Percentiles rank a stretch among this genome's conserved stretches.
Evolutionary conservation across 2,888 invertebrate genomes (phyloP).

Genomic region (Epistrophella euchroma): DNA sequence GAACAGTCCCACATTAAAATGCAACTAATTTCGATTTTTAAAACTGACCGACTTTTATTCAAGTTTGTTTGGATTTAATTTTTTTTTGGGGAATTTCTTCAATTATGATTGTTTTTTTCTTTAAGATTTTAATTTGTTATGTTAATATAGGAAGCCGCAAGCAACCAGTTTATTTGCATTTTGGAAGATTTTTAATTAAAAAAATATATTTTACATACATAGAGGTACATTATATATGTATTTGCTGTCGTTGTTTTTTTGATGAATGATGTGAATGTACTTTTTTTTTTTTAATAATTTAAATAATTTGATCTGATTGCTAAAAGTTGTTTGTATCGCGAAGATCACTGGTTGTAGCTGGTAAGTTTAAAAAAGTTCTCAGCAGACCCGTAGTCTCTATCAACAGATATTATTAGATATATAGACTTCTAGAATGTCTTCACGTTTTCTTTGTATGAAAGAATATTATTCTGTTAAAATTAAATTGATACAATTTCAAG

Average conservation of each 20-base stretch:
- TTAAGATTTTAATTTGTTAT: background rate
- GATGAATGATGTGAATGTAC: background rate
- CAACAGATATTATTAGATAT: no score
- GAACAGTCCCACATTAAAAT: background rate
- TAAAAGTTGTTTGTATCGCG: no score
- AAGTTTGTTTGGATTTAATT: background rate
- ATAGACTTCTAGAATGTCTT: no score
- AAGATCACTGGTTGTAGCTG: no score
- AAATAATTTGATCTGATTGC: no score
- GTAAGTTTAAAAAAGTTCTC: no score
- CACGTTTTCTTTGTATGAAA: no score
- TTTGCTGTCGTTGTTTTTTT: background rate
- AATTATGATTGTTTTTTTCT: background rate
- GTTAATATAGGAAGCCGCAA: background rate
- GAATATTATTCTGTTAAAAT: no score
- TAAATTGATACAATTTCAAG: no score
- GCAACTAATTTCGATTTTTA: background rate
- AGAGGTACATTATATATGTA: no score
- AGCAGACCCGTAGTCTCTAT: no score
- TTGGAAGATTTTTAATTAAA: slow-evolving; percentile 1
- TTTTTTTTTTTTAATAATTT: background rate
- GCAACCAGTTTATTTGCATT: slow-evolving; percentile 9
- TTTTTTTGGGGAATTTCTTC: slow-evolving; percentile 9
- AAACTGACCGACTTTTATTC: slow-evolving; percentile 13
- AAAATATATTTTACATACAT: no score